Evolutionary conservation across 35 echinoderm and acorn worm species (phyloP), one percentile per base, ranked within the genome.

Genomic region (Hemicentrotus pulcherrimus): DNA sequence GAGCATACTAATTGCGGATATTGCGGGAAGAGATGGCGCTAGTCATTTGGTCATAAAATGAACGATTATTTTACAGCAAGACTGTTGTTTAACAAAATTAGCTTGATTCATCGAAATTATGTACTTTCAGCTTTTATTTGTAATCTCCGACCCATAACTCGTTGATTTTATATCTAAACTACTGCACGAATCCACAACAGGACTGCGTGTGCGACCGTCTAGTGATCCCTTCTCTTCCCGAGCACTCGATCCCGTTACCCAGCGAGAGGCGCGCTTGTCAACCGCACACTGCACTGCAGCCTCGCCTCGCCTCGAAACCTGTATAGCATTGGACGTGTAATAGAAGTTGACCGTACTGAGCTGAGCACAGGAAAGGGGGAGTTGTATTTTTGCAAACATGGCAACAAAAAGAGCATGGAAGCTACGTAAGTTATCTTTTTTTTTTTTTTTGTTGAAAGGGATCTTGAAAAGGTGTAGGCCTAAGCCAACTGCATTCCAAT

Each of bases 341-440:
- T 12, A 50, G 48, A 50, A 50, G 48, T 50, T 50, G 48, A 50
- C 48, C 13, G 1, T 50, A 55, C 50, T 41, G 35, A 41, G 35
- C 35, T 41, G 35, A 41, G 50, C 9, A 78, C 19, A 78, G 19
- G 65, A 78, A 78, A 78, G 24, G 50, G 9, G 65, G 19, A n/a
- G 7, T 78, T 59, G 52, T 9, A 16, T 59, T 59, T 59, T 59
- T 78, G 22, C 6, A 78, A 78, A 32, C 92, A 97, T 97, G 97
- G 87, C 97, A 90, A 97, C 97, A 30, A 97, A 97, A 94, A 94
- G 96, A 86, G 86, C 95, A 95, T 97, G 97, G 97, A 97, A 97
- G 78, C 92, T 97, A 33, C 97, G 97, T 97, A 95, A 97, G 97
- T 97, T 32, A 46, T n/a, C 30, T 22, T 5, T 11, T 55, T 14